Evolutionary conservation across 2,113 vertebrate genomes (phyloP).

Genomic region (Centropristis striata): DNA sequence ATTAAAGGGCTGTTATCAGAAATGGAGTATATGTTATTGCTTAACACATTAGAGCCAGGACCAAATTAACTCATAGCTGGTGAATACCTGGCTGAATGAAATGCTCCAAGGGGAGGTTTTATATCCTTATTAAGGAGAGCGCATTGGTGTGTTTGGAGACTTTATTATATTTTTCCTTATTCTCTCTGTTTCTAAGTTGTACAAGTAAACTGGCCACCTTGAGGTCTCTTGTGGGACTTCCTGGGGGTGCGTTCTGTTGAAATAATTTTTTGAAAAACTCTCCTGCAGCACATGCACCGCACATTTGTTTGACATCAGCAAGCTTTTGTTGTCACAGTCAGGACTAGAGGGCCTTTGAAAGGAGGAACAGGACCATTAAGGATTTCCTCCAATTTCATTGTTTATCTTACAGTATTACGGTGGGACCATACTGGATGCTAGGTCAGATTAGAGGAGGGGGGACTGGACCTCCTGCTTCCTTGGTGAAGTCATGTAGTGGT

Average conservation of each 20-base stretch:
- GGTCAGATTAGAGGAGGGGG: constrained; percentile 62
- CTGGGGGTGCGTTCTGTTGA: constrained; percentile 24
- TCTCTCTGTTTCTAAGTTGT: constrained; percentile 18
- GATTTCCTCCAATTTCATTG: constrained; percentile 74
- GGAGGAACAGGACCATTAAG: constrained; percentile 63
- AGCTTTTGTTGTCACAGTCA: constrained; percentile 51
- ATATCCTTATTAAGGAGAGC: constrained; percentile 65
- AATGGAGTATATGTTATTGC: constrained; percentile 56
- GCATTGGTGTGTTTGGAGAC: constrained; percentile 44
- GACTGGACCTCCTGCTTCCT: constrained; percentile 51
- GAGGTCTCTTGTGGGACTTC: constrained; percentile 10
- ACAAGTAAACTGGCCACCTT: constrained; percentile 21
- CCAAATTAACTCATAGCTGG: constrained; percentile 50
- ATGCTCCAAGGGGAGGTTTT: constrained; percentile 60
- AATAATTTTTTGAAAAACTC: constrained; percentile 21
- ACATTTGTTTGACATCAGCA: constrained; percentile 57
- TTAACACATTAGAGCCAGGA: constrained; percentile 44
- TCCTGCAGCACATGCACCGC: constrained; percentile 6
- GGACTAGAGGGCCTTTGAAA: constrained; percentile 58
- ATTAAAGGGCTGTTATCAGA: constrained; percentile 72
- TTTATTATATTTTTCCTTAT: constrained; percentile 26
- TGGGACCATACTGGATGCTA: constrained; percentile 56
- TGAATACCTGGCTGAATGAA: constrained; percentile 66
- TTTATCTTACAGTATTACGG: constrained; percentile 68
- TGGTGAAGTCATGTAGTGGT: constrained; percentile 64